Evolutionary conservation across 1,140 invertebrate genomes (phyloP).

Genomic region (Macrosteles quadrilineatus): DNA sequence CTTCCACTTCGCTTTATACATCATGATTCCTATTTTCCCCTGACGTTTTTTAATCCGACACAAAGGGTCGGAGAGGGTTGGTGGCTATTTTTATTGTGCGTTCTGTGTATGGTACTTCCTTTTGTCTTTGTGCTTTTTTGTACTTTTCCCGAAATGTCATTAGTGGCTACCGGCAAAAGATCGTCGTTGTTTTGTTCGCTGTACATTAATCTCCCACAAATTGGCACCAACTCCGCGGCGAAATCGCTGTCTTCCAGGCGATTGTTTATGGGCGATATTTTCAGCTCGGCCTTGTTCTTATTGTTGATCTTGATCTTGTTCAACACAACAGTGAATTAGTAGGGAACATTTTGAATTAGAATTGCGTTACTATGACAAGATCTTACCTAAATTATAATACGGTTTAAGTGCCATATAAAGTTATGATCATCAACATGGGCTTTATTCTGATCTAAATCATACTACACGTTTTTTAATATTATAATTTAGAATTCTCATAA

Average conservation of each 20-base stretch:
- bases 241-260: conserved; percentile 2
- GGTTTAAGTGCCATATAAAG: too few relatives aligned
- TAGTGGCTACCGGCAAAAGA: conserved; percentile 17
- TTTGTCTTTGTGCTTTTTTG: conserved; percentile 28
- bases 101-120: conserved; percentile 29
- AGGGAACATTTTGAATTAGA: too few relatives aligned
- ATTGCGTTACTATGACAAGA: too few relatives aligned
- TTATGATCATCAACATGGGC: too few relatives aligned
- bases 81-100: conserved; percentile 29
- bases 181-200: conserved; percentile 1
- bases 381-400: too few relatives aligned
- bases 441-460: too few relatives aligned
- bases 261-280: conserved; percentile 3
- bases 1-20: conserved; percentile 18
- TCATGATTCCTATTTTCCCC: conserved; percentile 30
- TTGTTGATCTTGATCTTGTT: too few relatives aligned
- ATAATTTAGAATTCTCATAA: too few relatives aligned
- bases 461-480: too few relatives aligned
- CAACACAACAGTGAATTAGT: too few relatives aligned
- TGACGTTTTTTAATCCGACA: conserved; percentile 28
- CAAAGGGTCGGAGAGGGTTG: conserved; percentile 16
- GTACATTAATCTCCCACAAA: neutral
- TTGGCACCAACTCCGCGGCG: neutral
- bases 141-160: conserved; percentile 25
- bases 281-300: neutral